A percentile compares a stretch with the other conserved stretches of the same genome.
Evolutionary conservation across 2,113 vertebrate species (phyloP).

Genomic region (Neodon shergylaensis): DNA sequence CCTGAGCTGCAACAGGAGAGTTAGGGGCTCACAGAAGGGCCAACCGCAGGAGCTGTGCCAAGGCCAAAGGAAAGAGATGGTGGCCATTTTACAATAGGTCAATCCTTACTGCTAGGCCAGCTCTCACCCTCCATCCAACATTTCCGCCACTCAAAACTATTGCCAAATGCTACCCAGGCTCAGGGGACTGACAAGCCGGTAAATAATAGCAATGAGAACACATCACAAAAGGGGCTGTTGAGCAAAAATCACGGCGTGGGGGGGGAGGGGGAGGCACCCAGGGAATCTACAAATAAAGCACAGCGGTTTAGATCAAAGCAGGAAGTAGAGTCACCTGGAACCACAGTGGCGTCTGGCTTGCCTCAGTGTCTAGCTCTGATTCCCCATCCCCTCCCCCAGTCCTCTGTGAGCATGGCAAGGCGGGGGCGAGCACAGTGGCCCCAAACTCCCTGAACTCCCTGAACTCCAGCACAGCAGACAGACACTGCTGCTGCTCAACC

Average conservation of each 20-base stretch:
- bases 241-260: not conserved
- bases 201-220: not conserved
- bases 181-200: not conserved
- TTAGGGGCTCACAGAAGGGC: not conserved
- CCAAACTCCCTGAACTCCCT: not conserved
- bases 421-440: not conserved
- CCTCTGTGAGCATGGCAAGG: not conserved
- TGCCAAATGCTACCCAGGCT: not conserved
- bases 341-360: not conserved
- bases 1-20: too few relatives aligned
- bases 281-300: not conserved
- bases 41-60: rapidly evolving
- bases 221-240: not conserved
- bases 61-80: not conserved
- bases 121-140: not conserved
- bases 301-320: not conserved
- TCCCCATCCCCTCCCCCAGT: too few relatives aligned
- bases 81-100: not conserved
- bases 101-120: not conserved
- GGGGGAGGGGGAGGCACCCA: not conserved
- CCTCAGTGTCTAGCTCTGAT: not conserved
- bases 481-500: not conserved
- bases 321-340: not conserved
- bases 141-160: not conserved
- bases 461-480: not conserved